Base-by-base conservation (phyloP, 1,140 invertebrate genomes). In the Drosophila repletoides region DNA sequence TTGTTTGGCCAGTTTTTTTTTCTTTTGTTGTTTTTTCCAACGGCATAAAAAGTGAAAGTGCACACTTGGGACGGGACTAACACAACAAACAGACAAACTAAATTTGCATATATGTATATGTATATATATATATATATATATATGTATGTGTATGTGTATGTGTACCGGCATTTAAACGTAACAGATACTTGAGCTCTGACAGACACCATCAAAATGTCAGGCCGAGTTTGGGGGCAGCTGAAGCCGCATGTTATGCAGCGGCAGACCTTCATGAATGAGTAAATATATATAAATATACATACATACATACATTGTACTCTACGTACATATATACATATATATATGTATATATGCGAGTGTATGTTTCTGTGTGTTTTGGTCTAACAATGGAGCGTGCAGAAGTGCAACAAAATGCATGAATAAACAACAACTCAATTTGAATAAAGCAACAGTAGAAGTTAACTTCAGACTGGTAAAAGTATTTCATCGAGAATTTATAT, bases 351-450 rank as follows among this genome's bases (percentile, higher is more conserved):
- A 4, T 36, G 17, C 14, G 14, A 31, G 41, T 31, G 24, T 53
- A 15, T 28, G n/a, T 15, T 5, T 38, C 22, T 63, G 68, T 61
- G 38, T 59, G 38, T 58, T 51, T 66, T 69, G 55, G 56, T 45
- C 60, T 52, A 84, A 84, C 79, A 84, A 86, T 86, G 58, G 53
- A 71, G 65, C 61, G 45, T 60, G 40, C 53, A 69, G 79, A 56
- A 77, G 76, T 84, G 79, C 80, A 84, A 79, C 79, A 84, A 67
- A 86, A 84, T 84, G 79, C 79, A 86, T 84, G 79, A 84, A 84
- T 84, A 84, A 83, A 73, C 79, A 86, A 84, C 70, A 86, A 79
- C 79, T 84, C 79, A 74, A 84, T 84, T 84, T 84, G 70, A 84
- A 84, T 86, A 72, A 67, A 67, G 70, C 79, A 84, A 84, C 60